Base-by-base conservation (phyloP, 2,113 vertebrate species). In the Catharus bicknelli region DNA sequence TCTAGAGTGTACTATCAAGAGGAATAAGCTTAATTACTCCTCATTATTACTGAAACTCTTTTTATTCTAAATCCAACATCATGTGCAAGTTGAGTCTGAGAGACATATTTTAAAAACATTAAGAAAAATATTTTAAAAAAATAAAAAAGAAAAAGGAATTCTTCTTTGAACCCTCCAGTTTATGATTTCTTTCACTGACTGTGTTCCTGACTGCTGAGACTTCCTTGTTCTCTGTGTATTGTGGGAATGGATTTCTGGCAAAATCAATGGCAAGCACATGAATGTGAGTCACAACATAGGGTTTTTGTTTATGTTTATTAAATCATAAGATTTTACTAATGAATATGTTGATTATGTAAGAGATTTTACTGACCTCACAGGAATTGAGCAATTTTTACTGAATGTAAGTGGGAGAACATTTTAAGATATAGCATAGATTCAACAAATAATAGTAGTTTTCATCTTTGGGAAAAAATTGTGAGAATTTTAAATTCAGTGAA, bases 61-160 rank as follows among this genome's bases (percentile, higher is more conserved):
- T 45, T 83, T 47, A 77, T 79, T 53, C 16, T 91, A 82, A 75
- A 79, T 61, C 6, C 7, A 79, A 12, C 10, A 13, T 54, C n/a
- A 30, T 16, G 43, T 51, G 14, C 21, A 57, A 40, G 3, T 19
- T 66, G 2, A 80, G 55, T 34, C 14, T n/a, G 15, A 26, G 8
- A 55, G 11, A 63, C 1, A 26, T 23, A 2, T 42, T 82, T 76
- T 48, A 23, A 32, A 80, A 77, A 38, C 42, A 57, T 18, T 53
- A 50, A 38, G 32, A n/a, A 88, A 70, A 88, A 70, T 3, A 13
- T 32, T 18, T 32, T 18, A 7, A n/a, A 27, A 45, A 27, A 11
- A 42, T 9, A 4, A 25, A 18, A 76, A 30, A 17, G 1, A 20
- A 42, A 42, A 20, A 23, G 2, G 2, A 29, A 8, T 13, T 4